phyloP scores from a whole-genome alignment of 1,140 invertebrate genomes.

The Drosophila rufa region DNA sequence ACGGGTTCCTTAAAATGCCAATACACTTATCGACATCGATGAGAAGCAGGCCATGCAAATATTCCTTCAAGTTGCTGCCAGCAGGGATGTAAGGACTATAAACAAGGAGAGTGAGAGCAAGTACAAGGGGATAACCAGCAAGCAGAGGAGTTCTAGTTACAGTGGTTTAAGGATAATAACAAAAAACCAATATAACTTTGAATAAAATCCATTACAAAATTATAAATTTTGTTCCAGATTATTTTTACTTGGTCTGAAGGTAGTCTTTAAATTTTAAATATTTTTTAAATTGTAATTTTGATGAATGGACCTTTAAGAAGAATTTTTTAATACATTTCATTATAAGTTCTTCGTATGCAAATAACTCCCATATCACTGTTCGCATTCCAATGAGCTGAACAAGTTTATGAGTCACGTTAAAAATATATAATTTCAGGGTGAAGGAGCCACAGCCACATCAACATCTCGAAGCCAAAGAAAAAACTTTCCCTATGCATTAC shows the following conservation, averaged over 20 bases:
- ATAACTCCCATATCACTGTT: conserved; percentile 29
- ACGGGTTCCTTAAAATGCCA: conserved; percentile 67
- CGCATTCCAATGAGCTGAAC: conserved; percentile 42
- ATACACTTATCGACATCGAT: conserved; percentile 70
- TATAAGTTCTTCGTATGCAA: too few species aligned
- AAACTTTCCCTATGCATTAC: conserved; percentile 81
- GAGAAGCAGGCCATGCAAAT: conserved; percentile 76
- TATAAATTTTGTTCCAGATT: too few species aligned
- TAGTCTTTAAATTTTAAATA: too few species aligned
- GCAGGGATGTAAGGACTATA: conserved; percentile 71
- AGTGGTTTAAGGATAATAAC: conserved; percentile 31
- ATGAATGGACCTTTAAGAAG: too few species aligned
- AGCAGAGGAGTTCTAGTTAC: conserved; percentile 15
- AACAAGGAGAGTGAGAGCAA: conserved; percentile 55
- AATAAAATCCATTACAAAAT: not conserved
- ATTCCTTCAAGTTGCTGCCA: conserved; percentile 71
- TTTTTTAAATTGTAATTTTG: too few species aligned
- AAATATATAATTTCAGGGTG: conserved; percentile 17
- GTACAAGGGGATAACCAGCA: conserved; percentile 44
- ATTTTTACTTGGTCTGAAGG: too few species aligned
- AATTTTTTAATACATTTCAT: not conserved
- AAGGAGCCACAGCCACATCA: conserved; percentile 41
- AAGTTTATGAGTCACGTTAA: conserved; percentile 65
- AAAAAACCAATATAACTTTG: not conserved
- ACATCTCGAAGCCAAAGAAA: conserved; percentile 30